These are phyloP conservation scores for Neogobius melanostomus DNA, from an alignment of 2,113 vertebrate genomes.

Conservation along the genomic window DNA sequence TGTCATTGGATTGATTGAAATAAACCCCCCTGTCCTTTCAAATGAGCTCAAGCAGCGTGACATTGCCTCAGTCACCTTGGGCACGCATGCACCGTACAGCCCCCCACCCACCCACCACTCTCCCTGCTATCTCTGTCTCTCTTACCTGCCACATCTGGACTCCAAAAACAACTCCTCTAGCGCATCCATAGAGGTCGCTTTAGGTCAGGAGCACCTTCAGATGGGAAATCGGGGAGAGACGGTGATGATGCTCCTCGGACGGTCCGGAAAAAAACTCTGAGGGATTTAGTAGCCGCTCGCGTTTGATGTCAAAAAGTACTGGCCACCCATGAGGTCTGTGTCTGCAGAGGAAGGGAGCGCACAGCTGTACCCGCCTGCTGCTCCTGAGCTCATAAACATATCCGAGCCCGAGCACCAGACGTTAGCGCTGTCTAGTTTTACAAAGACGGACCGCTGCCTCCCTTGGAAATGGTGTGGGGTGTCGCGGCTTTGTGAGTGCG, in stretches of 20 bases:
- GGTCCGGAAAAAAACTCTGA: background rate
- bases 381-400: conserved; percentile 21
- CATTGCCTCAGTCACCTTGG: conserved; percentile 62
- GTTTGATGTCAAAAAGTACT: conserved; percentile 20
- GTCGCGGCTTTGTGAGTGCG: conserved; percentile 11
- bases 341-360: conserved; percentile 31
- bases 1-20: conserved; percentile 6
- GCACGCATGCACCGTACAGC: conserved; percentile 22
- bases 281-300: conserved; percentile 10
- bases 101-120: background rate
- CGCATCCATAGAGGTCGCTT: conserved; percentile 31
- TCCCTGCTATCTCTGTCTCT: conserved; percentile 25
- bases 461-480: background rate
- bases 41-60: conserved; percentile 24
- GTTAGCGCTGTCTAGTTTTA: conserved; percentile 4
- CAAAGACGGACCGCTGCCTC: conserved; percentile 4
- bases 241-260: background rate
- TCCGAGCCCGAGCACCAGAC: conserved; percentile 3
- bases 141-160: conserved; percentile 20
- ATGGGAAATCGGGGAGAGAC: background rate
- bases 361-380: conserved; percentile 26
- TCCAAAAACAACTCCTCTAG: conserved; percentile 29
- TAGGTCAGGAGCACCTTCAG: conserved; percentile 33
- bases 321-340: conserved; percentile 22
- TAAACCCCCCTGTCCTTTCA: background rate